Percentiles rank a stretch among this genome's conserved stretches.
phyloP scores from a whole-genome alignment of 2,888 invertebrate species.

The Catocala nupta region DNA sequence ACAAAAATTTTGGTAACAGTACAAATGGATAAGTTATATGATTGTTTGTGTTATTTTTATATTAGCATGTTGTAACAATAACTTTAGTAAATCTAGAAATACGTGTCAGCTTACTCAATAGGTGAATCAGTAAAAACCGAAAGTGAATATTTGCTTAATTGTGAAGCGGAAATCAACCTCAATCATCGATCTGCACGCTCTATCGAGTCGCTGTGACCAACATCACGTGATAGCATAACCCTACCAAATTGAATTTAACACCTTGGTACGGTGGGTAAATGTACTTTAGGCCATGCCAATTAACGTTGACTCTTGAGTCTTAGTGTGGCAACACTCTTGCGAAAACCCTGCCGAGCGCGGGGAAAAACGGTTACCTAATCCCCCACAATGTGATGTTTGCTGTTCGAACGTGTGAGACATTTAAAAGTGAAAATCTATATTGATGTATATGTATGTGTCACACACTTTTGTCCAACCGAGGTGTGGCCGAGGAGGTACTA shows the following conservation, averaged over 20 bases:
- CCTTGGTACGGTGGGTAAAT: conserved; percentile 46
- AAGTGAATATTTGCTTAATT: conserved; percentile 54
- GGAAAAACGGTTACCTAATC: conserved; percentile 78
- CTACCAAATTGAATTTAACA: conserved; percentile 58
- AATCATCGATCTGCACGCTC: conserved; percentile 62
- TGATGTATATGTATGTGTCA: conserved; percentile 37
- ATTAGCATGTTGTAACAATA: conserved; percentile 14
- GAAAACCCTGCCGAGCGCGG: conserved; percentile 70
- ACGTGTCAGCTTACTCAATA: conserved; percentile 24
- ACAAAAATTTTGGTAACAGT: too few relatives aligned
- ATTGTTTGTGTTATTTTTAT: background rate
- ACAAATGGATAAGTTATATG: background rate
- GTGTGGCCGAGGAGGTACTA: background rate
- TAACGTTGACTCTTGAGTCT: conserved; percentile 59
- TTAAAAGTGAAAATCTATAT: conserved; percentile 47
- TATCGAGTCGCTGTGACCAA: conserved; percentile 49
- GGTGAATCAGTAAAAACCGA: conserved; percentile 33
- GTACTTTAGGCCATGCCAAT: conserved; percentile 63
- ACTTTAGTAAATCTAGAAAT: conserved; percentile 8
- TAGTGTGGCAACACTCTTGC: conserved; percentile 77
- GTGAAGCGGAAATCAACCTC: conserved; percentile 58
- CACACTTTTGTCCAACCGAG: conserved; percentile 39
- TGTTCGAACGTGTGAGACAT: conserved; percentile 41
- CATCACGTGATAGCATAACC: conserved; percentile 59
- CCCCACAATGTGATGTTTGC: conserved; percentile 64